Evolutionary conservation across 1,140 invertebrate species (phyloP).

Genomic region (Ephestia elutella): DNA sequence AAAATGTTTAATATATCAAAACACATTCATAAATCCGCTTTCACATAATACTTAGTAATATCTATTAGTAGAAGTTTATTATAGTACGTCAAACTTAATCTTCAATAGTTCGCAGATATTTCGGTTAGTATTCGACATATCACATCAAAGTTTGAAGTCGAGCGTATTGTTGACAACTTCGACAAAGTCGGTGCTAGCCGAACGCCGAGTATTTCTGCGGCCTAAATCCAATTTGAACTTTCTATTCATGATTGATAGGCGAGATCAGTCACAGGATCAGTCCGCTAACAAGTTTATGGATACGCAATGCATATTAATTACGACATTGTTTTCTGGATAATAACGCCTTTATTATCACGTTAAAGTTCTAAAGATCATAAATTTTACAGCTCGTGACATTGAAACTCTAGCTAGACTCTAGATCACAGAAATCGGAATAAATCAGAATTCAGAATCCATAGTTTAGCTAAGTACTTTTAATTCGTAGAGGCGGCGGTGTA

Average conservation of each 20-base stretch:
- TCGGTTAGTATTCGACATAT: constrained; percentile 8
- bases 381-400: too few relatives aligned
- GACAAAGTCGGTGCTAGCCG: neutral
- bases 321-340: neutral
- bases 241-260: constrained; percentile 8
- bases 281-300: constrained; percentile 6
- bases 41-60: too few relatives aligned
- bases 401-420: too few relatives aligned
- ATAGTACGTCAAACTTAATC: too few relatives aligned
- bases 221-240: constrained; percentile 8
- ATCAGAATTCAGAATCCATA: too few relatives aligned
- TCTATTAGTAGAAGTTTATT: too few relatives aligned
- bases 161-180: constrained; percentile 7
- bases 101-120: neutral
- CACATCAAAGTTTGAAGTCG: constrained; percentile 6
- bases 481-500: too few relatives aligned
- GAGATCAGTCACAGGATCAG: neutral
- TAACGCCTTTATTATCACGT: neutral
- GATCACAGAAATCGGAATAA: too few relatives aligned
- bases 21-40: too few relatives aligned
- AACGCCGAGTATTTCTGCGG: constrained; percentile 2
- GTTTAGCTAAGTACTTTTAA: too few relatives aligned
- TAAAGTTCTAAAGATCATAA: neutral
- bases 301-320: constrained; percentile 4
- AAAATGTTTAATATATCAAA: too few relatives aligned